Evolutionary conservation across 2,113 vertebrate species (phyloP).

Genomic region (Phaethornis superciliosus): DNA sequence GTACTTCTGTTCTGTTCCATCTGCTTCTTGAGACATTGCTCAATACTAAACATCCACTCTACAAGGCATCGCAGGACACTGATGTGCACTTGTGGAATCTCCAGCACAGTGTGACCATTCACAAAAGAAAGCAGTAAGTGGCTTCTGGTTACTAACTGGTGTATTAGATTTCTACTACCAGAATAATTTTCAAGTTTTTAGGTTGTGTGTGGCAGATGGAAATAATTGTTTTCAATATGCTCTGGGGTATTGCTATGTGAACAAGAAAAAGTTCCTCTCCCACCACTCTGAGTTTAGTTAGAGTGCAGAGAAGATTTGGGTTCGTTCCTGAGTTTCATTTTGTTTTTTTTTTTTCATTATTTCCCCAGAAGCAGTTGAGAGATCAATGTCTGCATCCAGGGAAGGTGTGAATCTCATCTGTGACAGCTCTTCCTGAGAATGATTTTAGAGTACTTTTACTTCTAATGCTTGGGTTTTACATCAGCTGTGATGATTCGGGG

Average conservation of each 20-base stretch:
- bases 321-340: not conserved
- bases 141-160: slow-evolving; percentile 62
- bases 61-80: slow-evolving; percentile 77
- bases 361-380: not conserved
- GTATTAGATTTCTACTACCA: slow-evolving; percentile 56
- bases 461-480: not conserved
- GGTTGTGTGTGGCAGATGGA: slow-evolving; percentile 5
- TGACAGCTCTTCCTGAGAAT: not conserved
- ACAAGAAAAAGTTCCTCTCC: not conserved
- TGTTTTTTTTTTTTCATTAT: not conserved
- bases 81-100: slow-evolving; percentile 66
- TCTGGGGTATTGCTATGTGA: slow-evolving; percentile 9
- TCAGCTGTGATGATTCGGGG: accelerated
- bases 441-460: not conserved
- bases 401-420: not conserved
- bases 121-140: slow-evolving; percentile 61
- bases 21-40: slow-evolving; percentile 64
- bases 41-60: slow-evolving; percentile 51
- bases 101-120: slow-evolving; percentile 64
- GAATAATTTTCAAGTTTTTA: slow-evolving; percentile 55
- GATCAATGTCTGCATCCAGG: not conserved
- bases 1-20: slow-evolving; percentile 8
- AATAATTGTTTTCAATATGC: slow-evolving; percentile 1
- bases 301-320: not conserved
- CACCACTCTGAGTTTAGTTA: not conserved